Evolutionary conservation across 2,888 invertebrate species (phyloP), one percentile per base, ranked within the genome.

Genomic region (Brachycybe producta): DNA sequence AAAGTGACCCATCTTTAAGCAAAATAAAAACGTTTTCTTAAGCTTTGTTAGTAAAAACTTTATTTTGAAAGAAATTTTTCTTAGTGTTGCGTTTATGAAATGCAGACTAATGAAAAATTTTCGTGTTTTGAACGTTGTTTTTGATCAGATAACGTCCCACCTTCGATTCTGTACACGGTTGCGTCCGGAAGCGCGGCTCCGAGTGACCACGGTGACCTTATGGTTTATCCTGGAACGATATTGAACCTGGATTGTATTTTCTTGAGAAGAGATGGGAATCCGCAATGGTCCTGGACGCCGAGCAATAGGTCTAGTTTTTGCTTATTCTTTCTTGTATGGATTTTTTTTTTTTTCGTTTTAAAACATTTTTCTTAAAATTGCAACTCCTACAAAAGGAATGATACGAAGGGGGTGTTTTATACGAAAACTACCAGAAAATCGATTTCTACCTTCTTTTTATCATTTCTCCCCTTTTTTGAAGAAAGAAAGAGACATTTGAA

Each of bases 221-320:
- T 81, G 24, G 81, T 87, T 36, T 82, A 77, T 59, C 87, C 87
- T 0, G 84, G 83, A 56, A 80, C 80, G 56, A 82, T 82, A 3
- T 70, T 88, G 17, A 79, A 84, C 62, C 72, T 88, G 53, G 87
- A 87, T 66, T 88, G 88, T 64, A 75, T 87, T 59, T 80, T 82
- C 61, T 78, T 80, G 1, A 72, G 84, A 30, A 72, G 77, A 17
- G 70, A 80, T 19, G 87, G 87, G 1, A 80, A 82, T 55, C 87
- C 88, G 0, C 82, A 84, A 61, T 88, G 88, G 88, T 81, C 80
- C 44, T 88, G 87, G 85, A 85, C 85, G 0, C 80, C 85, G 50
- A 56, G 47, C 15, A 52, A 56, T 51, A 59, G 59, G 58, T 59
- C 39, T 46, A 35, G 34, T n/a, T n/a, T n/a, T n/a, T n/a, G n/a